A percentile compares a stretch with the other conserved stretches of the same genome.
These are phyloP conservation scores for Bombus waltoni DNA, from an alignment of 1,140 invertebrate species.

Conservation along the genomic window DNA sequence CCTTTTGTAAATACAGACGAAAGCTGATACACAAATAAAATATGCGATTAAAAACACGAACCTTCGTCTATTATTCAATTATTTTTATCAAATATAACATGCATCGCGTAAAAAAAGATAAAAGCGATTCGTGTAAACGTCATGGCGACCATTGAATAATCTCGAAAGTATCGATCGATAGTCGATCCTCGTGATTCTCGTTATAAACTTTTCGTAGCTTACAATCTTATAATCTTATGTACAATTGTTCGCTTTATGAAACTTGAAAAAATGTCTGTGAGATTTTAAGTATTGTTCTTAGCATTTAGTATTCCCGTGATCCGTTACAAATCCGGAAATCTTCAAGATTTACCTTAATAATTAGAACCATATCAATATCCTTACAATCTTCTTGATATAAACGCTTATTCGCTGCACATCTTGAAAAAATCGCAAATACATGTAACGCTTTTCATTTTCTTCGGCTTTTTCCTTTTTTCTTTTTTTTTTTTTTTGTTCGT, in stretches of 20 bases:
- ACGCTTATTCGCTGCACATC: background rate
- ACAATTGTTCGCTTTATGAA: constrained; percentile 60
- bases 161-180: constrained; percentile 41
- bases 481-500: constrained; percentile 20
- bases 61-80: constrained; percentile 42
- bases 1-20: constrained; percentile 29
- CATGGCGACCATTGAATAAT: constrained; percentile 36
- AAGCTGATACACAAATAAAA: constrained; percentile 15
- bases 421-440: constrained; percentile 46
- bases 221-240: constrained; percentile 64
- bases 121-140: constrained; percentile 26
- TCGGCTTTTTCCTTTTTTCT: constrained; percentile 4
- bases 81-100: background rate
- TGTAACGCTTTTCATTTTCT: constrained; percentile 49
- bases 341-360: constrained; percentile 38
- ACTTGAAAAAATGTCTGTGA: constrained; percentile 43
- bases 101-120: constrained; percentile 4
- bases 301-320: constrained; percentile 36
- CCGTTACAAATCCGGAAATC: constrained; percentile 5
- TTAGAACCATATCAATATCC: constrained; percentile 47
- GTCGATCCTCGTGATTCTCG: constrained; percentile 33
- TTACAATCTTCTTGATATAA: constrained; percentile 20
- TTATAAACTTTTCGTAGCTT: constrained; percentile 53
- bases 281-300: constrained; percentile 56
- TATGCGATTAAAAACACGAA: constrained; percentile 25